These are phyloP conservation scores for Rhinolophus sinicus DNA, from an alignment of 2,113 vertebrate genomes.

Conservation along the genomic window DNA sequence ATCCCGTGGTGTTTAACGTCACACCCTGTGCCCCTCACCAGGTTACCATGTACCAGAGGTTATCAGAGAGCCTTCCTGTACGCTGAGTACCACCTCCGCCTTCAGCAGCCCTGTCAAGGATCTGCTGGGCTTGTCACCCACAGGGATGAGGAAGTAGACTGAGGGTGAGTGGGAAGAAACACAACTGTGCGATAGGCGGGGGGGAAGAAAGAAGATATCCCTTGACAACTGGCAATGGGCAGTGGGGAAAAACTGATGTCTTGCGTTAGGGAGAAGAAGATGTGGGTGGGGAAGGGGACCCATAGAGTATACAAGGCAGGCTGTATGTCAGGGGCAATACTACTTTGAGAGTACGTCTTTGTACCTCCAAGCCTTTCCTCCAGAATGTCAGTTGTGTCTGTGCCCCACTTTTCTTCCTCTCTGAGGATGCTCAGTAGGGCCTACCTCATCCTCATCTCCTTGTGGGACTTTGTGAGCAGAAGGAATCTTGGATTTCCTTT, in stretches of 20 bases:
- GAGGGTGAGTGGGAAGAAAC: neutral
- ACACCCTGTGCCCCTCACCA: neutral
- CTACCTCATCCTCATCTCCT: neutral
- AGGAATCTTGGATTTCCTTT: neutral
- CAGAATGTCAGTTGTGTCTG: neutral
- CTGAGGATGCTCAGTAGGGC: neutral
- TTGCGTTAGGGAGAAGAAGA: neutral
- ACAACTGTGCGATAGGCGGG: neutral
- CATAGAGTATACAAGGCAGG: neutral
- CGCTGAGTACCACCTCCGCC: neutral
- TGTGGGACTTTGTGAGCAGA: neutral
- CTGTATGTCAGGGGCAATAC: accelerated
- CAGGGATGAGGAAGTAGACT: neutral
- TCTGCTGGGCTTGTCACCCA: neutral
- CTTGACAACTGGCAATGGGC: neutral
- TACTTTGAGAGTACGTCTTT: neutral
- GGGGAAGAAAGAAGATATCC: neutral
- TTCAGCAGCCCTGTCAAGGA: neutral
- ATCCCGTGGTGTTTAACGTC: neutral
- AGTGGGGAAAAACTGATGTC: neutral
- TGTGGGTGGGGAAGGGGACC: neutral
- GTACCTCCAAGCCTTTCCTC: neutral
- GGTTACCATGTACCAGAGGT: neutral
- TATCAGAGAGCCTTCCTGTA: neutral
- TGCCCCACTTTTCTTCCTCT: neutral